These are phyloP conservation scores for Smittia aterrima DNA, from an alignment of 2,888 invertebrate species.

Conservation along the genomic window DNA sequence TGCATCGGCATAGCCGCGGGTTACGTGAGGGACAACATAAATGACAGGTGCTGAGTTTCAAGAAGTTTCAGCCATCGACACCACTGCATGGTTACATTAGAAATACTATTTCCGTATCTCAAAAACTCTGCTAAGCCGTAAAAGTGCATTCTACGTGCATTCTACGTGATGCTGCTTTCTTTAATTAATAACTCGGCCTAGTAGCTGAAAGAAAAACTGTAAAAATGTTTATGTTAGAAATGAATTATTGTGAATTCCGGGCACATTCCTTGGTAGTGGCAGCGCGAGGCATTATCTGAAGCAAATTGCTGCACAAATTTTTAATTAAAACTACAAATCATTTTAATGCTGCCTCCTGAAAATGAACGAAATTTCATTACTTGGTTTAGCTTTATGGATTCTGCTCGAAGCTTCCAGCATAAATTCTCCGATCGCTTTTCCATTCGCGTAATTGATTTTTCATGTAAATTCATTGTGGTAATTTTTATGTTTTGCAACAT, in stretches of 20 bases:
- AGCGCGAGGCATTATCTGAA: constrained; percentile 15
- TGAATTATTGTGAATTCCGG: constrained; percentile 37
- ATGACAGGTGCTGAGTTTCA: neutral
- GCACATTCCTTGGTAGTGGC: neutral
- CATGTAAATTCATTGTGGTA: constrained; percentile 16
- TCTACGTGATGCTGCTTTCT: constrained; percentile 20
- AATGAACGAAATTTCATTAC: constrained; percentile 14
- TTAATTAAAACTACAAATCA: constrained; percentile 39
- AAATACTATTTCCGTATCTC: neutral
- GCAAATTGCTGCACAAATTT: constrained; percentile 15
- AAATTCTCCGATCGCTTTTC: neutral
- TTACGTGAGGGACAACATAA: neutral
- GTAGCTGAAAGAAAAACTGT: constrained; percentile 22
- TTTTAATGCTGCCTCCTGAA: constrained; percentile 21
- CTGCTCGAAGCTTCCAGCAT: neutral
- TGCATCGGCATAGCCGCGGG: neutral
- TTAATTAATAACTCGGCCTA: constrained; percentile 22
- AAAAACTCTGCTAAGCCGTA: neutral
- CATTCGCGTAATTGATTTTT: constrained; percentile 31
- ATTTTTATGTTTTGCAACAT: neutral
- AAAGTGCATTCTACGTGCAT: neutral
- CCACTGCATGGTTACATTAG: neutral
- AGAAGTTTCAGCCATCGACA: neutral
- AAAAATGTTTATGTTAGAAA: constrained; percentile 14
- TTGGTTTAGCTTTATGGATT: neutral